Evolutionary conservation across 2,888 invertebrate species (phyloP).

Genomic region (Cephus nigrinus): DNA sequence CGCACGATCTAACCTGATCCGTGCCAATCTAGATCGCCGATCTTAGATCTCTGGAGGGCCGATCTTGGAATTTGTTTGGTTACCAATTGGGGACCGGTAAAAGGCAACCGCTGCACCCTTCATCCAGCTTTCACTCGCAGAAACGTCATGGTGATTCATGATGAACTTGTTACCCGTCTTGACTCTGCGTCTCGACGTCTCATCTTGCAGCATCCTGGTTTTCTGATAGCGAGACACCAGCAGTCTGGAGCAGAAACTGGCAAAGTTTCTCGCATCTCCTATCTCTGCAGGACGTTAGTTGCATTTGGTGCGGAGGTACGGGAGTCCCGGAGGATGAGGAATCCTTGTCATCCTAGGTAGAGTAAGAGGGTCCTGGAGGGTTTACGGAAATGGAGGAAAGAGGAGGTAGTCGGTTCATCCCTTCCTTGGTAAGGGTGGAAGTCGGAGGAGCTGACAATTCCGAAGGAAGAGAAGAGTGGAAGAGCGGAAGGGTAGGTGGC

Average conservation of each 20-base stretch:
- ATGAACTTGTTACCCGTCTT: no score
- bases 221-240: no score
- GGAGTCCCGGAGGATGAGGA: conserved; percentile 25
- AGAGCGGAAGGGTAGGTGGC: conserved; percentile 25
- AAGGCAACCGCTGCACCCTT: no score
- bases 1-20: conserved; percentile 56
- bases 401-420: conserved; percentile 15
- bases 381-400: conserved; percentile 16
- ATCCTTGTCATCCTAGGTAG: neutral
- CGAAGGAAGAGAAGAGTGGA: conserved; percentile 12
- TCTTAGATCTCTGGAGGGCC: neutral
- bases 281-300: conserved; percentile 26
- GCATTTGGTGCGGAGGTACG: conserved; percentile 28
- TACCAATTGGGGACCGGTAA: no score
- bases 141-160: no score
- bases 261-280: no score
- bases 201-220: no score
- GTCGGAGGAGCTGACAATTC: neutral
- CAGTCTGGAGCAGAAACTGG: no score
- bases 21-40: neutral
- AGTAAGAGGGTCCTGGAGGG: no score
- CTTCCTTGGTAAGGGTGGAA: no score
- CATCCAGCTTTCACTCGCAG: no score
- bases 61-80: neutral
- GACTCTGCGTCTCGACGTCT: no score